phyloP scores from a whole-genome alignment of 2,113 vertebrate genomes.

The Zosterops lateralis region DNA sequence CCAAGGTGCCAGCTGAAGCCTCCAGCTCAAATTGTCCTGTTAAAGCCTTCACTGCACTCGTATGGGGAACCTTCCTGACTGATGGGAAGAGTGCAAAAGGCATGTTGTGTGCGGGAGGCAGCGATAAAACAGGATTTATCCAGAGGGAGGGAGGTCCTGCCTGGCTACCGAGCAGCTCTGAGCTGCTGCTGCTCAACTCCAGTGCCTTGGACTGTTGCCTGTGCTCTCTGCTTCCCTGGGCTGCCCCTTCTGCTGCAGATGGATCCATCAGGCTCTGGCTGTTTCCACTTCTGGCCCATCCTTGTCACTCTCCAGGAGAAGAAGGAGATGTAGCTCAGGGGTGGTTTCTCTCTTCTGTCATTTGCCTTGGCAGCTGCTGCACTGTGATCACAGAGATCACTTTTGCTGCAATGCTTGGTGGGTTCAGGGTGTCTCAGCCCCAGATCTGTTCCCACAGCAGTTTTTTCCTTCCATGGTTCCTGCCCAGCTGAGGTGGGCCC shows the following conservation, averaged over 20 bases:
- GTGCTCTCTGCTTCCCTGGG: not conserved
- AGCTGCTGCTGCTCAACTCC: not conserved
- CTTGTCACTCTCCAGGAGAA: rapidly evolving
- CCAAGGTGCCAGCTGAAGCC: not conserved
- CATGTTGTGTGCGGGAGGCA: not conserved
- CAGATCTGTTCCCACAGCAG: not conserved
- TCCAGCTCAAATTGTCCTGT: not conserved
- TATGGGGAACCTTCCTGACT: not conserved
- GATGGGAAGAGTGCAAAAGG: not conserved
- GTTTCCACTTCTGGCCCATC: not conserved
- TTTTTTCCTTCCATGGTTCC: not conserved
- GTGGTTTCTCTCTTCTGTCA: rapidly evolving
- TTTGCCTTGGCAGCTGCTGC: not conserved
- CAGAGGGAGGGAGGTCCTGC: not conserved
- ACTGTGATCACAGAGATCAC: rapidly evolving
- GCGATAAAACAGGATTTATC: not conserved
- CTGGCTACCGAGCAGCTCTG: not conserved
- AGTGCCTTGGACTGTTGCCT: not conserved
- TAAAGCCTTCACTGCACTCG: rapidly evolving
- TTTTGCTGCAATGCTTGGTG: rapidly evolving
- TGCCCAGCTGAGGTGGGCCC: not conserved
- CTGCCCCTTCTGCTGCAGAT: not conserved
- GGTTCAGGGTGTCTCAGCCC: not conserved
- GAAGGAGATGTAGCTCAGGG: rapidly evolving
- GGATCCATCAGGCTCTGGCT: not conserved